Evolutionary conservation across 2,888 invertebrate species (phyloP).

Genomic region (Sinotaia quadrata): DNA sequence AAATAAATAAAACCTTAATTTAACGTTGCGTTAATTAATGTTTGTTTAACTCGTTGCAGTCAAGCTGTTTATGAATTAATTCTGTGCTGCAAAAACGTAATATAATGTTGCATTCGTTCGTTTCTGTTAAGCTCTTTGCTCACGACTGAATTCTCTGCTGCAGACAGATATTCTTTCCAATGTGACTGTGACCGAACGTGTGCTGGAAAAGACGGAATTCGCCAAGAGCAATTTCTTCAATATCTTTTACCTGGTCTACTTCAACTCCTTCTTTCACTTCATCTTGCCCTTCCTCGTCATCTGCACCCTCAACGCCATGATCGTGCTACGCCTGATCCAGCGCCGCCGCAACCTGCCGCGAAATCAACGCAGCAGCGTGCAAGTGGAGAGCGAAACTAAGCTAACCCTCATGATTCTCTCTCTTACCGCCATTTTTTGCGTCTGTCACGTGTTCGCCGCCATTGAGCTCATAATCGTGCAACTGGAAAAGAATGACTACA

Average conservation of each 20-base stretch:
- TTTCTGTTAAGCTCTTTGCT: background rate
- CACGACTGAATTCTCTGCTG: background rate
- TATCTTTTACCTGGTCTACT: slow-evolving; percentile 34
- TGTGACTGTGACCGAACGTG: slow-evolving; percentile 17
- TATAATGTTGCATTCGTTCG: too few relatives aligned
- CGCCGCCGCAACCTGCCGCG: slow-evolving; percentile 14
- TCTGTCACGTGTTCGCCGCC: slow-evolving; percentile 35
- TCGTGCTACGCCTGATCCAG: slow-evolving; percentile 23
- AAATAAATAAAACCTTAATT: too few relatives aligned
- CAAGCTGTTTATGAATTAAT: too few relatives aligned
- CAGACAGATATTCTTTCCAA: slow-evolving; percentile 19
- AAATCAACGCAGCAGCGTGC: slow-evolving; percentile 16
- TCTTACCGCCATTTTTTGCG: slow-evolving; percentile 35
- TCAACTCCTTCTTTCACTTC: slow-evolving; percentile 36
- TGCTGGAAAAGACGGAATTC: slow-evolving; percentile 25
- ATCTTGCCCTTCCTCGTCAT: slow-evolving; percentile 33
- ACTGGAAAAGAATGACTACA: slow-evolving; percentile 24
- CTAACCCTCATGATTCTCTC: slow-evolving; percentile 35
- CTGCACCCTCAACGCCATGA: slow-evolving; percentile 31
- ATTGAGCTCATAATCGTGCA: slow-evolving; percentile 34
- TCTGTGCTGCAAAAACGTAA: too few relatives aligned
- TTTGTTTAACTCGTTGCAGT: too few relatives aligned
- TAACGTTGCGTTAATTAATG: too few relatives aligned
- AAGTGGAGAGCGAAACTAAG: slow-evolving; percentile 28
- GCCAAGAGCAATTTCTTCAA: slow-evolving; percentile 34